Evolutionary conservation across 35 echinoderm and acorn worm genomes (phyloP), one percentile per base, ranked within the genome.

Genomic region (Ophioderma brevispina): DNA sequence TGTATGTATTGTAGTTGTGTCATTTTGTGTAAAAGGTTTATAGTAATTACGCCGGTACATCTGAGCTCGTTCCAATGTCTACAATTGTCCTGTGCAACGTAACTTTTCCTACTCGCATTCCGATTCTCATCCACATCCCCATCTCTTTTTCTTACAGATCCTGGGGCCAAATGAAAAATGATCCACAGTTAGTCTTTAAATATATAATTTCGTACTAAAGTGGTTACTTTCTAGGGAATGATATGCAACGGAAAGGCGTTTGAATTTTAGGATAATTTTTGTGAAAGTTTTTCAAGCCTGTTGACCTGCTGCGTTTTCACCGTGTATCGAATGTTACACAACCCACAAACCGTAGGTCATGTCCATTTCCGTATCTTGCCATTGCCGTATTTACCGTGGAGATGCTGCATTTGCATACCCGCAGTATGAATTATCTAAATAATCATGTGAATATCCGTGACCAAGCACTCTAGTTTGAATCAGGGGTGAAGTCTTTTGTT

Each of bases 111-210:
- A 23, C 40, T 52, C 63, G 31, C 35, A 64, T 85, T 85, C 31
- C 35, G 31, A 18, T 37, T 59, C 76, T 81, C 39, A 41, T 19
- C 36, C n/a, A 33, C 41, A 81, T 50, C 25, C 59, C 81, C 28
- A 80, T 36, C 91, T 84, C 76, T 30, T 82, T 82, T 85, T 81
- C 36, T 82, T 97, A 75, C 95, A 97, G 95, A 94, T 97, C 76
- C 85, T 94, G 35, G 95, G 94, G 40, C 36, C 94, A 97, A 89
- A 92, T 97, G 41, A 90, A 94, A 75, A 89, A 89, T 84, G 90
- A 97, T 32, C 95, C 95, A 38, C 89, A 97, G 80, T 92, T 97
- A 37, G 36, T 46, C 3, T 39, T 37, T 18, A 80, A 33, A 36
- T 37, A 35, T 77, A n/a, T 80, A 33, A 36, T 35, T 34, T 15